Conservation (phyloP, 37 sponge, comb jelly and placozoan species). For the Spongilla lacustris region DNA sequence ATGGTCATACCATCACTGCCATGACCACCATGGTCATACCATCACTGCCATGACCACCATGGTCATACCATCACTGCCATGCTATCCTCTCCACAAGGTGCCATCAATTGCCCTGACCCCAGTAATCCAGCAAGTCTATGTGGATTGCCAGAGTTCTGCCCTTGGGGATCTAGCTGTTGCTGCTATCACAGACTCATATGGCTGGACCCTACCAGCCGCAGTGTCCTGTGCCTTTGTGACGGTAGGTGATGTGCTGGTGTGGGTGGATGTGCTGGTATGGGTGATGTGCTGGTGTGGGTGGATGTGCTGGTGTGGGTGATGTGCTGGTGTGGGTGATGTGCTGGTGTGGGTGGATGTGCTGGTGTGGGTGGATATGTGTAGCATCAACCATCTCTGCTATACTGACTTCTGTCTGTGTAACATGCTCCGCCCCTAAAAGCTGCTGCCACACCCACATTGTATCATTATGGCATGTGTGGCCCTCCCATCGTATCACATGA, state of each 20-base stretch:
- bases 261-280: not conserved
- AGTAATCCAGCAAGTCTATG: conserved; percentile 44
- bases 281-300: not conserved
- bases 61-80: not conserved
- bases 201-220: conserved; percentile 65
- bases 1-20: not conserved
- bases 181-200: conserved; percentile 38
- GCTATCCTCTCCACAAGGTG: not conserved
- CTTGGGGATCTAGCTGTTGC: conserved; percentile 71
- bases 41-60: not conserved
- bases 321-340: too few relatives aligned
- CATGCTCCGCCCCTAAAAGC: too few relatives aligned
- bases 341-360: too few relatives aligned
- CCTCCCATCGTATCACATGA: not conserved
- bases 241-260: conserved; percentile 5
- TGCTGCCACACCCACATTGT: too few relatives aligned
- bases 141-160: conserved; percentile 56
- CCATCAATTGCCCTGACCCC: not conserved
- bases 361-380: too few relatives aligned
- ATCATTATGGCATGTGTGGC: not conserved
- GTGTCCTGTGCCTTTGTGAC: conserved; percentile 58
- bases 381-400: too few relatives aligned
- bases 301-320: not conserved
- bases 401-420: too few relatives aligned
- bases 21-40: not conserved